Evolutionary conservation across 2,797 vertebrate genomes (phyloP).

Genomic region (Argentina silus): DNA sequence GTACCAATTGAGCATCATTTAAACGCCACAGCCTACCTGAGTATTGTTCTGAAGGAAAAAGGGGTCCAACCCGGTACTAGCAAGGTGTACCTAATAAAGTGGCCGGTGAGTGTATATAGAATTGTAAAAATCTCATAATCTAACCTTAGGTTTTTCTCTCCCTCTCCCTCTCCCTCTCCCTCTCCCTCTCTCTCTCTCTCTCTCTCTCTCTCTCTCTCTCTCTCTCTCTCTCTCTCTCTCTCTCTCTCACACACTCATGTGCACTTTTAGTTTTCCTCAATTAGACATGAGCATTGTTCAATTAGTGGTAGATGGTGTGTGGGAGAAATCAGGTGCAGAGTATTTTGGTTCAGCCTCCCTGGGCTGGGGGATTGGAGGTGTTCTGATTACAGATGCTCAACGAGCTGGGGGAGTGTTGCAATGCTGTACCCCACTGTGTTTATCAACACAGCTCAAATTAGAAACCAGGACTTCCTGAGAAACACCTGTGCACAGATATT

Average conservation of each 20-base stretch:
- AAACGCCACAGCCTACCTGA: too few species aligned
- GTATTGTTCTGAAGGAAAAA: too few species aligned
- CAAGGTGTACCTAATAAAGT: too few species aligned
- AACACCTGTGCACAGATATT: conserved; percentile 24
- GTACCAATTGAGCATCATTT: too few species aligned
- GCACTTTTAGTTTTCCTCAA: conserved; percentile 37
- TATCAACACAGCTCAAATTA: conserved; percentile 34
- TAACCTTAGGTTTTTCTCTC: neutral
- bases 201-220: neutral
- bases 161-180: neutral
- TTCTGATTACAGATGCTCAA: conserved; percentile 47
- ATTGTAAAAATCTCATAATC: neutral
- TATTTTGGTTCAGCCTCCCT: conserved; percentile 12
- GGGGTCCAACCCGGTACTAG: too few species aligned
- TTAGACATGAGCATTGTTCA: conserved; percentile 45
- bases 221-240: neutral
- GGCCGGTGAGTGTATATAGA: neutral
- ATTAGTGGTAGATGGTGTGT: conserved; percentile 50
- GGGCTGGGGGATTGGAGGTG: conserved; percentile 34
- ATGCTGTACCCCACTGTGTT: conserved; percentile 19
- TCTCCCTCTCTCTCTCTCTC: neutral
- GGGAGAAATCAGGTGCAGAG: conserved; percentile 48
- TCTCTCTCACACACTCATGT: conserved; percentile 5
- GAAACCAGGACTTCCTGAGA: conserved; percentile 19
- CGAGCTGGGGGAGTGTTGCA: conserved; percentile 28